Percentiles rank a stretch among this genome's conserved stretches.
phyloP scores from a whole-genome alignment of 2,113 vertebrate species.

The western clawed frog (Xenopus tropicalis) region DNA sequence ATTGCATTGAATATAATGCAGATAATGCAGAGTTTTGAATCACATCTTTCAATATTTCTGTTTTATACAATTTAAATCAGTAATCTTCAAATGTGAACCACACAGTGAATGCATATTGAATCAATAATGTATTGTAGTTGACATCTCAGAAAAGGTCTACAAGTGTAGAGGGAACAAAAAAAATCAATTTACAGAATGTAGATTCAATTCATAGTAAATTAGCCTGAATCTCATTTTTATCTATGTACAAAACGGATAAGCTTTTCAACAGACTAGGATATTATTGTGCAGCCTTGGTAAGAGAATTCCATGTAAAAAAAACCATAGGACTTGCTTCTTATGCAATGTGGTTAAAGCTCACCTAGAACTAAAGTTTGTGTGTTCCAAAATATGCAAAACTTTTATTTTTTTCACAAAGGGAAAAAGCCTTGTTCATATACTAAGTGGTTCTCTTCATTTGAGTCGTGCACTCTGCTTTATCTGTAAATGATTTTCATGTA shows the following conservation, averaged over 20 bases:
- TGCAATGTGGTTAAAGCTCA: too few relatives aligned
- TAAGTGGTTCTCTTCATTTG: too few relatives aligned
- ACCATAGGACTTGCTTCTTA: not conserved
- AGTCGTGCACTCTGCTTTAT: too few relatives aligned
- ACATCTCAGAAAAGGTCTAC: slow-evolving; percentile 44
- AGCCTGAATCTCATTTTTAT: slow-evolving; percentile 6
- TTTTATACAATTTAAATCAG: slow-evolving; percentile 60
- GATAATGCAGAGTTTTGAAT: slow-evolving; percentile 47
- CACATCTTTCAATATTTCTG: slow-evolving; percentile 51
- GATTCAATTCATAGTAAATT: slow-evolving; percentile 24
- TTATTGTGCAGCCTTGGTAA: not conserved
- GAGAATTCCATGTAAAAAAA: not conserved
- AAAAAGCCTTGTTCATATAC: too few relatives aligned
- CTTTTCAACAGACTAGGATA: not conserved
- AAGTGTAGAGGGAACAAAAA: slow-evolving; percentile 42
- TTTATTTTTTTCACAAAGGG: too few relatives aligned
- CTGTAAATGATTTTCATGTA: too few relatives aligned
- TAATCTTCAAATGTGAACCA: slow-evolving; percentile 49
- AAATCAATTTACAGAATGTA: slow-evolving; percentile 39
- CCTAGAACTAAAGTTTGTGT: too few relatives aligned
- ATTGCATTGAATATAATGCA: slow-evolving; percentile 18
- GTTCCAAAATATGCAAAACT: too few relatives aligned
- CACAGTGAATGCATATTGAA: slow-evolving; percentile 51
- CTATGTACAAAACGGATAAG: not conserved
- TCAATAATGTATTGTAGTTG: slow-evolving; percentile 49